phyloP scores from a whole-genome alignment of 1,140 invertebrate genomes.

The Bombus difficillimus region DNA sequence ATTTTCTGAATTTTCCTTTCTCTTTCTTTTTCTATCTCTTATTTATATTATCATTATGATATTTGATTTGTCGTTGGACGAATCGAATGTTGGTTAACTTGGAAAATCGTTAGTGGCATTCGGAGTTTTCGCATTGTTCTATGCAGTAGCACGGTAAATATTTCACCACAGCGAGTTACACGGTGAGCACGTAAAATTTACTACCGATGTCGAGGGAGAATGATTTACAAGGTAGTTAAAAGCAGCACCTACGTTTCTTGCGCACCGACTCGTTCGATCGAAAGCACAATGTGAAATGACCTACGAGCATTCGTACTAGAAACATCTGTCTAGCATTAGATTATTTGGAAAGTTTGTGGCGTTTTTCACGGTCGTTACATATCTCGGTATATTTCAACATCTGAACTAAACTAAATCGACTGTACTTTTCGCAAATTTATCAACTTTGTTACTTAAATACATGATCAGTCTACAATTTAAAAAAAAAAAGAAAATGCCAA shows the following conservation, averaged over 20 bases:
- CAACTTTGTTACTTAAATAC: no score
- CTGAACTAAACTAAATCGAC: no score
- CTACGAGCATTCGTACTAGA: not conserved
- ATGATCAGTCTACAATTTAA: no score
- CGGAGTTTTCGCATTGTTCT: not conserved
- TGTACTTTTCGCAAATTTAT: no score
- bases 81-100: not conserved
- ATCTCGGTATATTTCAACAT: no score
- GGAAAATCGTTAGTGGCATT: not conserved
- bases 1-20: slow-evolving; percentile 30
- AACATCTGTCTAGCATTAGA: not conserved
- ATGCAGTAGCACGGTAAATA: slow-evolving; percentile 25
- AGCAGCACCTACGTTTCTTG: not conserved
- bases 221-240: slow-evolving; percentile 41
- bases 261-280: not conserved
- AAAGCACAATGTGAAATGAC: not conserved
- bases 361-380: no score
- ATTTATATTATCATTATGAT: no score
- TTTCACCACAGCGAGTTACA: slow-evolving; percentile 42
- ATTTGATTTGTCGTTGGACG: not conserved
- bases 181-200: slow-evolving; percentile 8
- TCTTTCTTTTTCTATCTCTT: not conserved
- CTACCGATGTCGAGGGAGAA: slow-evolving; percentile 8
- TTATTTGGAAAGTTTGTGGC: not conserved
- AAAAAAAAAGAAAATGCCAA: no score